Percentiles rank a stretch among this genome's conserved stretches.
These are phyloP conservation scores for Hormaphis cornu DNA, from an alignment of 1,140 invertebrate genomes.

Conservation along the genomic window DNA sequence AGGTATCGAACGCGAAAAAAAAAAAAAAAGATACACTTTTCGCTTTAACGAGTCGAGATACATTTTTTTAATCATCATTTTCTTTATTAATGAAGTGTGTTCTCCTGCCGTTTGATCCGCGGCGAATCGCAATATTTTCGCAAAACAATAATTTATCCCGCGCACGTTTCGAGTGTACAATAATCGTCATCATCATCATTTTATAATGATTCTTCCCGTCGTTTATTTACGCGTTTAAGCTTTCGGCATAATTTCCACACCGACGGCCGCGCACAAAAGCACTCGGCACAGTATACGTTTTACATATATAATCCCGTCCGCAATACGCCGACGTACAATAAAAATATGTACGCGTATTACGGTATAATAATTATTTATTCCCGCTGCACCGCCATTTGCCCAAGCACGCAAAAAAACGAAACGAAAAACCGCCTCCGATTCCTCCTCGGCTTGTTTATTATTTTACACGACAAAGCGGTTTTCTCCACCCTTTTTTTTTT, in stretches of 20 bases:
- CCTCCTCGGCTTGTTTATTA: conserved; percentile 24
- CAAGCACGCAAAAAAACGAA: conserved; percentile 20
- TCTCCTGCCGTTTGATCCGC: conserved; percentile 3
- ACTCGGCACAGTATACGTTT: conserved; percentile 14
- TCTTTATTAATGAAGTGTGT: no score
- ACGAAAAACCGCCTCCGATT: conserved; percentile 16
- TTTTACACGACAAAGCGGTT: conserved; percentile 26
- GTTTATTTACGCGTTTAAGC: conserved; percentile 6
- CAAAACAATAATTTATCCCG: conserved; percentile 3
- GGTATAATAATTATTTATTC: conserved; percentile 27
- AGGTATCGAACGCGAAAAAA: no score
- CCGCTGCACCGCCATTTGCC: conserved; percentile 17
- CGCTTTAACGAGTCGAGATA: no score
- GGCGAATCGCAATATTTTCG: conserved; percentile 1
- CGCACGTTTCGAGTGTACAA: conserved; percentile 12
- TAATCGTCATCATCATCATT: conserved; percentile 19
- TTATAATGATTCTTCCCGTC: conserved; percentile 18
- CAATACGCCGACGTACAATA: conserved; percentile 21
- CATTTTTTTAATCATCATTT: no score
- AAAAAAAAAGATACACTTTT: no score
- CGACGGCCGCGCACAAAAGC: conserved; percentile 1
- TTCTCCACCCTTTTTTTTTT: conserved; percentile 1
- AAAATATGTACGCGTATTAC: conserved; percentile 7
- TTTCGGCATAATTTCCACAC: conserved; percentile 15
- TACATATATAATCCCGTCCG: conserved; percentile 22